phyloP scores from a whole-genome alignment of 2,797 vertebrate species.

The Champsocephalus esox region DNA sequence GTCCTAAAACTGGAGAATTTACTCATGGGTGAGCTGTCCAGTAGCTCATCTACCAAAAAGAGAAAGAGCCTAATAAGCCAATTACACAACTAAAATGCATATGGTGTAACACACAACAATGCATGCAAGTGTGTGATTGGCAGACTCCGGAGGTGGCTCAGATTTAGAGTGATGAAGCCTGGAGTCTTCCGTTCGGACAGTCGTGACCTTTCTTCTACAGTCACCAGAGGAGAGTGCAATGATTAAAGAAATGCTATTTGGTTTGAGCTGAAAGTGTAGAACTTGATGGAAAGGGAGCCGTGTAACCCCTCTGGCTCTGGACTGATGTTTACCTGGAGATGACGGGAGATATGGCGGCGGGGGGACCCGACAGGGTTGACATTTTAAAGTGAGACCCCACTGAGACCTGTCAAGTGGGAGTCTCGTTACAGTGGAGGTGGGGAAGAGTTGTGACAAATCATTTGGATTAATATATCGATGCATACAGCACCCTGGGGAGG shows the following conservation, averaged over 20 bases:
- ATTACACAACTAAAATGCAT: slow-evolving; percentile 32
- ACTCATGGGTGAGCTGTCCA: slow-evolving; percentile 39
- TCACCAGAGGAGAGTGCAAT: slow-evolving; percentile 2
- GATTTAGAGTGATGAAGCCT: slow-evolving; percentile 22
- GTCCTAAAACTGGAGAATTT: slow-evolving; percentile 52
- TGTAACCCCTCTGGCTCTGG: slow-evolving; percentile 25
- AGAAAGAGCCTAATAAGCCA: slow-evolving; percentile 45
- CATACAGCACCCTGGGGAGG: slow-evolving; percentile 17
- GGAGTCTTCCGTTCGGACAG: slow-evolving; percentile 11
- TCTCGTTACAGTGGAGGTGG: slow-evolving; percentile 22
- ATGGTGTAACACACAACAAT: slow-evolving; percentile 16
- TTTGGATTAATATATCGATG: slow-evolving; percentile 42
- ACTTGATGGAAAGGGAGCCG: slow-evolving; percentile 33
- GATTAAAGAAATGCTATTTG: slow-evolving; percentile 37
- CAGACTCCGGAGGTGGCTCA: slow-evolving; percentile 8
- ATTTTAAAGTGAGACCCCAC: slow-evolving; percentile 63
- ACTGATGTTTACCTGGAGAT: slow-evolving; percentile 51
- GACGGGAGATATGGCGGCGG: slow-evolving; percentile 45
- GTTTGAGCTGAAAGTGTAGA: slow-evolving; percentile 21
- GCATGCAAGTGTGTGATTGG: slow-evolving; percentile 1
- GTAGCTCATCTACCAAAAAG: slow-evolving; percentile 39
- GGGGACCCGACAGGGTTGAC: slow-evolving; percentile 60
- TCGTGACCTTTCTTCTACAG: slow-evolving; percentile 42
- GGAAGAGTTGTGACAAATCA: slow-evolving; percentile 37
- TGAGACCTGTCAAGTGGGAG: slow-evolving; percentile 50